Conservation (phyloP, 2,113 vertebrate species). For the Psephotus haematonotus region DNA sequence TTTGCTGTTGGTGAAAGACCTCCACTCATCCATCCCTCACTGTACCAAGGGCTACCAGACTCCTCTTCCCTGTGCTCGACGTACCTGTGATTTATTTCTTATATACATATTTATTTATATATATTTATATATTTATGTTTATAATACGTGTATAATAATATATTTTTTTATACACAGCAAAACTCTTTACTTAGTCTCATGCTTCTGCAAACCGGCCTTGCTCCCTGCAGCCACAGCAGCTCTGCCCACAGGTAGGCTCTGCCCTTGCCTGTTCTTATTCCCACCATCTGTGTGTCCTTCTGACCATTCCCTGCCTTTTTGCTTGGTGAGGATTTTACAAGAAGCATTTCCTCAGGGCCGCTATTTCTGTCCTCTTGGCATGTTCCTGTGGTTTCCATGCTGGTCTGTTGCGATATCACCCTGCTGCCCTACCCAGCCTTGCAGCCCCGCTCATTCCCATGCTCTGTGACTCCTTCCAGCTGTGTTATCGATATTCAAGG, state of each 20-base stretch:
- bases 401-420: accelerated
- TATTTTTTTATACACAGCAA: too few relatives aligned
- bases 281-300: neutral
- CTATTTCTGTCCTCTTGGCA: neutral
- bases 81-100: neutral
- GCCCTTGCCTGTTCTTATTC: neutral
- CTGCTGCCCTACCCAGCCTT: neutral
- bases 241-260: neutral
- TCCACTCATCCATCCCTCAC: neutral
- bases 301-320: accelerated
- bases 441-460: neutral
- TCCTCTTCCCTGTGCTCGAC: neutral
- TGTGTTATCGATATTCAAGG: neutral
- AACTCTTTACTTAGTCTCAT: neutral
- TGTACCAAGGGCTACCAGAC: accelerated
- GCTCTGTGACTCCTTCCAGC: neutral
- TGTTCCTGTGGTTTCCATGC: neutral
- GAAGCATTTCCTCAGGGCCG: neutral
- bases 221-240: accelerated
- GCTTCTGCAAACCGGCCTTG: neutral
- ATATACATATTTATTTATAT: neutral
- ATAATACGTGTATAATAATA: neutral
- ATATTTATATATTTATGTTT: too few relatives aligned
- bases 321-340: neutral
- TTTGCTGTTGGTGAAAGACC: neutral